A percentile compares a stretch with the other conserved stretches of the same genome.
Conservation (phyloP, 1,140 invertebrate species). For the Ylistrum balloti region DNA sequence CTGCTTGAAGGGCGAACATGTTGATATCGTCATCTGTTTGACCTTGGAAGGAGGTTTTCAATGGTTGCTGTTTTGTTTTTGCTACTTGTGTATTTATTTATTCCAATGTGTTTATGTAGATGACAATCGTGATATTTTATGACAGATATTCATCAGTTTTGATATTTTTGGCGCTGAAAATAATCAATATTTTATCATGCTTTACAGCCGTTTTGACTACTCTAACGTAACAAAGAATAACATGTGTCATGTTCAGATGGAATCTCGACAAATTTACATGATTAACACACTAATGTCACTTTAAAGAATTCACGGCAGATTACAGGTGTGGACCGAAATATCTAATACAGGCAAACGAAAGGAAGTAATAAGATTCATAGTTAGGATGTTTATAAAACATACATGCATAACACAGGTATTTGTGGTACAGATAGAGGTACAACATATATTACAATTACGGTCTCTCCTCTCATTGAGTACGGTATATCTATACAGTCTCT, state of each 20-base stretch:
- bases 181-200: background rate
- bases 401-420: too few species aligned
- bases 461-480: too few species aligned
- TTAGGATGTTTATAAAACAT: too few species aligned
- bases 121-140: background rate
- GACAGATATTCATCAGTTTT: background rate
- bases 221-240: background rate
- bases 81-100: background rate
- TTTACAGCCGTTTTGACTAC: background rate
- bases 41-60: background rate
- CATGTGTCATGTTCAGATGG: background rate
- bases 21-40: background rate
- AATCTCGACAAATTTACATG: background rate
- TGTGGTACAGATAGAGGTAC: too few species aligned
- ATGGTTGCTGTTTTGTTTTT: background rate
- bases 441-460: too few species aligned
- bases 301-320: background rate
- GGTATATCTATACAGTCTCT: too few species aligned
- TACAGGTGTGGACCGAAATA: background rate
- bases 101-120: background rate
- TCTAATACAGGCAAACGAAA: too few species aligned
- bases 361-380: too few species aligned
- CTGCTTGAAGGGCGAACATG: constrained; percentile 2
- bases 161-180: background rate
- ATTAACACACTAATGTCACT: background rate